Evolutionary conservation across 2,797 vertebrate genomes (phyloP).

Genomic region (Coregonus sp.): DNA sequence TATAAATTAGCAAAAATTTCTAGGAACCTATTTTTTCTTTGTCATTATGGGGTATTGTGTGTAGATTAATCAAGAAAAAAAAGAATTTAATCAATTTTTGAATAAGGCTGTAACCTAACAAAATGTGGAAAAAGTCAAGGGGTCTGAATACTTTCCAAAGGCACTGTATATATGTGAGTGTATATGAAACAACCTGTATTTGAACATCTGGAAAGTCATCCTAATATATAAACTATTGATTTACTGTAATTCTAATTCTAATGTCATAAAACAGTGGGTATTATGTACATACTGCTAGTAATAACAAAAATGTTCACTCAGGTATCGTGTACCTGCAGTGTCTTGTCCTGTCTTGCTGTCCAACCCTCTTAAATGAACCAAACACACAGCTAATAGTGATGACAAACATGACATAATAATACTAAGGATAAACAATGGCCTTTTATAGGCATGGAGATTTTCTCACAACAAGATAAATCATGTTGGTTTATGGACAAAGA

Average conservation of each 20-base stretch:
- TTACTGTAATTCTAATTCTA: background rate
- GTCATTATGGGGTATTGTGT: too few species aligned
- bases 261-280: background rate
- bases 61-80: too few species aligned
- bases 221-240: background rate
- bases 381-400: background rate
- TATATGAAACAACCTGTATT: background rate
- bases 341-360: constrained; percentile 2
- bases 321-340: background rate
- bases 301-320: background rate
- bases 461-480: constrained; percentile 30
- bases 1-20: too few species aligned
- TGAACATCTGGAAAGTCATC: background rate
- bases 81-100: too few species aligned
- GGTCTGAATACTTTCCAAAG: too few species aligned
- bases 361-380: background rate
- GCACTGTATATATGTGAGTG: background rate
- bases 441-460: constrained; percentile 42
- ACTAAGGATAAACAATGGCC: constrained; percentile 36
- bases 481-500: constrained; percentile 48
- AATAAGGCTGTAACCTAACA: too few species aligned
- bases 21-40: too few species aligned
- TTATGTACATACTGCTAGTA: background rate
- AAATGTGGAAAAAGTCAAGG: too few species aligned
- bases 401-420: constrained; percentile 22